These are phyloP conservation scores for Callimorpha dominula DNA, from an alignment of 2,888 invertebrate species.

Conservation along the genomic window DNA sequence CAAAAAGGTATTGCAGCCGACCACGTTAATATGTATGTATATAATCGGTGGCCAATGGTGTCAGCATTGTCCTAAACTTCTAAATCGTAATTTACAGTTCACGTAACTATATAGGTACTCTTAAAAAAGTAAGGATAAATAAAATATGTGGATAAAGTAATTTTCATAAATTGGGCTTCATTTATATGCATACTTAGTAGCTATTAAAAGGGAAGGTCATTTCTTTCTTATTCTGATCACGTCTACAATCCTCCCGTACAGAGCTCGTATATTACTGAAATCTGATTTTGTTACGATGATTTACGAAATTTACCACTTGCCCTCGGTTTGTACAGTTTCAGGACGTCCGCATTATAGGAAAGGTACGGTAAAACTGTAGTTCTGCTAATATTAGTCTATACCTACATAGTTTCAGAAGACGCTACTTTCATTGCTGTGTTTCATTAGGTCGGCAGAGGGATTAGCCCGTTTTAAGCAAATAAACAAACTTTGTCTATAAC, in stretches of 20 bases:
- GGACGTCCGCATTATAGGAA: neutral
- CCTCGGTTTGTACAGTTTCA: neutral
- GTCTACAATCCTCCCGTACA: slow-evolving; percentile 9
- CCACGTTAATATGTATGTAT: too few species aligned
- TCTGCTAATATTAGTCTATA: neutral
- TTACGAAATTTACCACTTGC: slow-evolving; percentile 15
- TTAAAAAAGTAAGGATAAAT: neutral
- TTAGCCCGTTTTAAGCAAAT: too few species aligned
- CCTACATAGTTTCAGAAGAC: too few species aligned
- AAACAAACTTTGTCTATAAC: too few species aligned
- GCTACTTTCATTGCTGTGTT: too few species aligned
- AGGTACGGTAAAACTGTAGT: neutral
- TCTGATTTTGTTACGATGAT: slow-evolving; percentile 19
- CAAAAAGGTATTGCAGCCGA: too few species aligned
- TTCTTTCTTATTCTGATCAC: slow-evolving; percentile 15
- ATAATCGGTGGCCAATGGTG: too few species aligned
- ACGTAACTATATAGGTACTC: neutral
- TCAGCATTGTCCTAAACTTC: too few species aligned
- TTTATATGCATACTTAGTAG: slow-evolving; percentile 7
- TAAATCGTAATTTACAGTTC: too few species aligned
- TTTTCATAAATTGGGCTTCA: neutral
- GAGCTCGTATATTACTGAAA: slow-evolving; percentile 16
- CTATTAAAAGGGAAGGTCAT: slow-evolving; percentile 2
- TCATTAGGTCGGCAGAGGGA: too few species aligned
- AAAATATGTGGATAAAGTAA: neutral